phyloP scores from a whole-genome alignment of 1,140 invertebrate genomes.

The Drosophila yakuba region DNA sequence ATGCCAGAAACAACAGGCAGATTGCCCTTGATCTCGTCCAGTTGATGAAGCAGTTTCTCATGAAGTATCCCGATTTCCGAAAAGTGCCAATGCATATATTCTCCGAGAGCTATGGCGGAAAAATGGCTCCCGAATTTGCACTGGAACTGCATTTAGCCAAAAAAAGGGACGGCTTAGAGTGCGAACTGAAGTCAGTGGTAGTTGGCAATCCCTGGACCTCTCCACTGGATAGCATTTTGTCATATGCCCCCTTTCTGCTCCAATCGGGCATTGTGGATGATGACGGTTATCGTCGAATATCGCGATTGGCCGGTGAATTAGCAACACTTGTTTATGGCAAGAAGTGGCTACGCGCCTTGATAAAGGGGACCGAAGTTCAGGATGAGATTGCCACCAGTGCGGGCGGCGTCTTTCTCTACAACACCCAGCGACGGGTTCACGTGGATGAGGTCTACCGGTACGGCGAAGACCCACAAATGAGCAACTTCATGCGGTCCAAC shows the following conservation, averaged over 20 bases:
- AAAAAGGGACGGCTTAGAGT: conserved; percentile 87
- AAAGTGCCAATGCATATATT: conserved; percentile 92
- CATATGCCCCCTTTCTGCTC: conserved; percentile 90
- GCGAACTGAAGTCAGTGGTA: conserved; percentile 91
- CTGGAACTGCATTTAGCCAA: conserved; percentile 87
- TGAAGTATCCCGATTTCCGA: conserved; percentile 88
- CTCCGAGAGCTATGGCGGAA: conserved; percentile 95
- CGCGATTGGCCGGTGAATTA: conserved; percentile 85
- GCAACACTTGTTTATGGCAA: conserved; percentile 86
- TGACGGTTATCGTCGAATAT: conserved; percentile 85
- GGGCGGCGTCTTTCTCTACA: conserved; percentile 62
- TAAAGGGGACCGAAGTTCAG: conserved; percentile 35
- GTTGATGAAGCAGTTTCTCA: conserved; percentile 88
- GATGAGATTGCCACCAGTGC: conserved; percentile 38
- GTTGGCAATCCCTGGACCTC: conserved; percentile 96
- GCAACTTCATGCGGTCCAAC: conserved; percentile 89
- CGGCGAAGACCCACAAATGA: conserved; percentile 82
- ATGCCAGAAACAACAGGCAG: conserved; percentile 88
- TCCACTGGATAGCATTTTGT: conserved; percentile 91
- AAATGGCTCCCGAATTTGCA: conserved; percentile 94
- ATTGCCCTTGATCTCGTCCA: conserved; percentile 92
- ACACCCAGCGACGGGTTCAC: conserved; percentile 56
- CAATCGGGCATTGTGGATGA: conserved; percentile 87
- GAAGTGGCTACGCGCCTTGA: conserved; percentile 86
- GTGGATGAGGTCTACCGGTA: conserved; percentile 62